Base-by-base conservation (phyloP, 2,888 invertebrate genomes). In the Nephrotoma flavescens region DNA sequence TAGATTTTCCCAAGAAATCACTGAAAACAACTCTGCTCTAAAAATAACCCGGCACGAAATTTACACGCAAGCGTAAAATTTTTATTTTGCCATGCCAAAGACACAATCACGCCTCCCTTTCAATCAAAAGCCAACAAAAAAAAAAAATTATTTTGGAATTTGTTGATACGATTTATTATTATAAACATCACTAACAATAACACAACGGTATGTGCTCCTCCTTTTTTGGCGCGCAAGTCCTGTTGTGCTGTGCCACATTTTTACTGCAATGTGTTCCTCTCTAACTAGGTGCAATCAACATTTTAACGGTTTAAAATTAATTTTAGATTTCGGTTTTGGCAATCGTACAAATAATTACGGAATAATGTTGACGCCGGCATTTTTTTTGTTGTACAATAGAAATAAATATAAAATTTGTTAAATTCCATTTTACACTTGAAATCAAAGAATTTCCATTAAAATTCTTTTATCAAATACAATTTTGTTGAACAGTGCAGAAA, bases 141-240 rank as follows among this genome's bases (percentile, higher is more conserved):
- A 42, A 84, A 15, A 19, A n/a, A n/a, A n/a, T 84, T 84, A 84
- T 84, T 84, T 84, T 42, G 42, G 42, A 84, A 42, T 84, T 84
- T 84, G 84, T 71, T 71, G 31, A 71, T 31, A 44, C 31, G 11
- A 52, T 52, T 19, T 19, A 19, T 19, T 19, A 52, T 15, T 15
- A 52, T 15, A 71, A 71, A 71, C 71, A 71, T 31, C 71, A 31
- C 71, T 71, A 71, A 71, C 11, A 71, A 71, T 71, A 71, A 71
- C 71, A 71, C 19, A 31, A 71, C 31, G 31, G n/a, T 41, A 84
- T 42, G 42, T 42, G 84, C 84, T 84, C 84, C 84, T 84, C 84
- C 84, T 84, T 42, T 71, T 84, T 84, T 84, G 84, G 84, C 84
- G 84, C 84, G 84, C 84, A 84, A 84, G 84, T 84, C 84, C 84